Base-by-base conservation (phyloP, 2,888 invertebrate genomes). In the Pilophorus perplexus region DNA sequence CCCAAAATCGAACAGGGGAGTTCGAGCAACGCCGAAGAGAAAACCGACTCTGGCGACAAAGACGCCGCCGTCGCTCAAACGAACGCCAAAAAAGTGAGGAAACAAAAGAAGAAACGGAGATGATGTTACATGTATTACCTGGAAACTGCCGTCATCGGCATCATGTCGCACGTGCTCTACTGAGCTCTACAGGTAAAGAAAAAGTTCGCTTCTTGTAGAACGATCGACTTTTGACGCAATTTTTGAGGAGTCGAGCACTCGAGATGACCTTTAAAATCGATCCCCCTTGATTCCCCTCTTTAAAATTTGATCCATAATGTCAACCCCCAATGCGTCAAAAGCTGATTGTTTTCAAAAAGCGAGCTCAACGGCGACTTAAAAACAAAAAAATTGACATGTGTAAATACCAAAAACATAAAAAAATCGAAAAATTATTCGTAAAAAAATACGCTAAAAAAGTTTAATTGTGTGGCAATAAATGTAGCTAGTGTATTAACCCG, bases 21-120 rank as follows among this genome's bases (percentile, higher is more conserved):
- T 14, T 68, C 68, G 5, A 66, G 57, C 28, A 64, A 60, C 23
- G 65, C 67, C 12, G 70, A 70, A 57, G 68, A 70, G 8, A 70
- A 64, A 27, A 69, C 70, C 18, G 72, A 71, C 54, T 70, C 71
- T 8, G 69, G 69, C 57, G 72, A 71, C 12, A 71, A 72, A 69
- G 69, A 69, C 14, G n/a, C 37, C 1, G 20, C 38, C 23, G 52
- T 48, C 16, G 28, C 42, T 10, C 40, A 18, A 28, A 42, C 50
- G 5, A 23, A 48, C 5, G 64, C 66, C 27, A 71, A 71, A 57
- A 71, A 71, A 44, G 55, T 67, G 8, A 68, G 68, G 46, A 71
- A 71, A 54, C 71, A 71, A 52, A 71, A 71, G 59, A 71, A 70
- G 57, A 71, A 71, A 62, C 69, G 69, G 48, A 70, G 71, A 69